Evolutionary conservation across 2,113 vertebrate species (phyloP), one percentile per base, ranked within the genome.

Genomic region (Spermophilus dauricus): DNA sequence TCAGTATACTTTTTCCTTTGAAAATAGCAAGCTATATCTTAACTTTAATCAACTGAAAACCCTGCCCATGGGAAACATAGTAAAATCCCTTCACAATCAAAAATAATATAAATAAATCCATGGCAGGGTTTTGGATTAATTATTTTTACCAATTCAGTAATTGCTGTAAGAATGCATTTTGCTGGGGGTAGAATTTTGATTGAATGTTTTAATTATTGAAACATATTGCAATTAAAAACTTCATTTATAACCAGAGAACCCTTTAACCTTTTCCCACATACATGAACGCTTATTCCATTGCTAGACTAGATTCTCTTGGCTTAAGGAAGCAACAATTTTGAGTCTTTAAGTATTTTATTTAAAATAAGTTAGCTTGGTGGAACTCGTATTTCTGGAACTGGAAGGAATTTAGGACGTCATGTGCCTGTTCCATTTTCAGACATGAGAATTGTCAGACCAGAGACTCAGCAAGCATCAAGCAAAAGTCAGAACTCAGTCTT

Each of bases 191-290:
- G 14, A 96, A 82, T 97, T 96, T 96, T 97, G 88, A 97, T 6
- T 94, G 65, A 88, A 96, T 81, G 14, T 67, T 98, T 98, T 97
- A 97, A 96, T 98, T 98, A 97, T 26, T 95, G 32, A 84, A 97
- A 94, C 22, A 45, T 92, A 94, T 97, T 78, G 17, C 70, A 58
- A 30, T 95, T 97, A 91, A 94, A 92, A 98, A 70, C 14, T 93
- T 97, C 76, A 91, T 91, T 94, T 95, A 32, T 75, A 92, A 8
- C 13, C 96, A 82, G 61, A 97, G 42, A 97, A 22, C 0, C 3
- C 65, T 75, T 75, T 94, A 45, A 56, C 13, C 37, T 95, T 80
- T 92, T 94, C 72, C 88, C 97, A 94, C 96, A 61, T 97, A 88
- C 95, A 95, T 96, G 45, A 93, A 65, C 18, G 89, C 96, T 97